Evolutionary conservation across 2,888 invertebrate genomes (phyloP), one percentile per base, ranked within the genome.

Genomic region (Hemicrepidius hirtus): DNA sequence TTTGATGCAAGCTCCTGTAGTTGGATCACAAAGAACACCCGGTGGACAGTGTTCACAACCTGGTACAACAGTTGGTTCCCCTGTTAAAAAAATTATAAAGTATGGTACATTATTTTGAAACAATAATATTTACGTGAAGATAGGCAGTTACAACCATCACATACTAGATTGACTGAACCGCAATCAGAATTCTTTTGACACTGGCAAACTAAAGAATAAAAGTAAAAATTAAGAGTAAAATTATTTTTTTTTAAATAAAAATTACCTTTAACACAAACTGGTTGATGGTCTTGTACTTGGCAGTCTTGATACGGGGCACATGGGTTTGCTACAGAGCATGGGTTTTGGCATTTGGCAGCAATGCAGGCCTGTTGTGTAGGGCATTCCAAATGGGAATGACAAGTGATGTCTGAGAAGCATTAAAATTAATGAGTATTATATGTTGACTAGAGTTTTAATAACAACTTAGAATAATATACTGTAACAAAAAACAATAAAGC

Each of bases 1-100:
- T 91, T 93, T 92, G 84, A 94, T 91, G 86, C 95, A 96, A 76
- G 93, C 94, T 24, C 95, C 94, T 3, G 94, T 94, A 67, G 91
- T 89, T 20, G 93, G 92, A 85, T 95, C 93, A 82, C 95, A 96
- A 35, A 90, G 89, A 57, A 92, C 90, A 75, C 95, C 95, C 37
- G 93, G 91, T 68, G 94, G 92, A 83, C 95, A 95, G 80, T 95
- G 94, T 76, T 90, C 91, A 83, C 94, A 94, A 78, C 91, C 92
- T 50, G 87, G 86, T 12, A 76, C 74, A 13, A 78, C 71, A n/a
- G 75, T 75, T 18, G 81, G 80, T 68, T 75, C 50, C 50, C 68
- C 76, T 66, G 66, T 32, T 12, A 13, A 35, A 44, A 64, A 16
- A 46, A 46, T 20, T 1, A 46, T 46, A 9, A 46, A 10, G 10